Percentiles rank a stretch among this genome's conserved stretches.
Conservation (phyloP, 2,888 invertebrate genomes). For the Salticus scenicus region DNA sequence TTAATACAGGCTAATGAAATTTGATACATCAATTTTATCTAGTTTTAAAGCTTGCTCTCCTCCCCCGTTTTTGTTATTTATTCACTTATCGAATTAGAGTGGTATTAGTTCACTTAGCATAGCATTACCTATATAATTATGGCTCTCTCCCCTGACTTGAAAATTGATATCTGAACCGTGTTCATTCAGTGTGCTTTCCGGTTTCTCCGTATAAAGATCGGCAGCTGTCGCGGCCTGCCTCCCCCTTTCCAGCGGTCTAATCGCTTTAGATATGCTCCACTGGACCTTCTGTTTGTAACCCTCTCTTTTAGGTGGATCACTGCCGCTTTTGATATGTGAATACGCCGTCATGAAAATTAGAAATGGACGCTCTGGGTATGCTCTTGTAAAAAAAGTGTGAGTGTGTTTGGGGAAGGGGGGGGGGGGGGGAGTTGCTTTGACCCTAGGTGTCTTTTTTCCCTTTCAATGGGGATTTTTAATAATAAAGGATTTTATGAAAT, state of each 20-base stretch:
- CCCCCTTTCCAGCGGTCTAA: conserved; percentile 39
- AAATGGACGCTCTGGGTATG: neutral
- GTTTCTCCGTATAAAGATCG: conserved; percentile 7
- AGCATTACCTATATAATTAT: neutral
- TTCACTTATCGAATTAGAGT: too few relatives aligned
- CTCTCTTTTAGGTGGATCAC: conserved; percentile 17
- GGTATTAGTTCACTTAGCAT: too few relatives aligned
- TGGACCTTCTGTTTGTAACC: conserved; percentile 27
- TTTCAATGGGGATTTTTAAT: neutral
- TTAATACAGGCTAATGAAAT: too few relatives aligned
- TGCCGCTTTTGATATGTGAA: conserved; percentile 8
- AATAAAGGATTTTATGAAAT: too few relatives aligned
- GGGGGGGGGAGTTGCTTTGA: conserved; percentile 2
- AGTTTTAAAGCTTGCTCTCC: too few relatives aligned
- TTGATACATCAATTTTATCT: too few relatives aligned
- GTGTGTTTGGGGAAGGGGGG: conserved; percentile 8
- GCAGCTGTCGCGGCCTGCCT: conserved; percentile 44
- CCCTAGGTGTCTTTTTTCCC: neutral
- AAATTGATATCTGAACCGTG: conserved; percentile 13
- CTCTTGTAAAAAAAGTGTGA: neutral
- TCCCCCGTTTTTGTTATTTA: too few relatives aligned
- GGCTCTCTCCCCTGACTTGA: neutral
- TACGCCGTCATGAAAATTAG: conserved; percentile 39
- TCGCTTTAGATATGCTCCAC: conserved; percentile 61
- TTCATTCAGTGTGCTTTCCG: neutral